Evolutionary conservation across 37 sponge, comb jelly and placozoan genomes (phyloP).

Genomic region (Bolinopsis microptera): DNA sequence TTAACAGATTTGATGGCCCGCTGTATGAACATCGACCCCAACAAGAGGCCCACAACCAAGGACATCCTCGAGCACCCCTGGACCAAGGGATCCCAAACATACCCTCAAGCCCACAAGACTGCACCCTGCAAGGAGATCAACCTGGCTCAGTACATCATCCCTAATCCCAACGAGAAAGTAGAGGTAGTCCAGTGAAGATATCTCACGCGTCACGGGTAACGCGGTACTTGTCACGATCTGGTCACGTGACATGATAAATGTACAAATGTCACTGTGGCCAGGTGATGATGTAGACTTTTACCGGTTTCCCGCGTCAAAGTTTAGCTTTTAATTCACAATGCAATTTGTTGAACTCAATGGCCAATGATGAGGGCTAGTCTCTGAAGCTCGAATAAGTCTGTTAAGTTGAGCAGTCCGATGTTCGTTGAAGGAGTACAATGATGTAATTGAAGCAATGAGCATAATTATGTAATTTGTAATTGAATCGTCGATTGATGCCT

Average conservation of each 20-base stretch:
- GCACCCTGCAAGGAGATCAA: slow-evolving; percentile 56
- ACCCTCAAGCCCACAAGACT: slow-evolving; percentile 14
- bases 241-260: background rate
- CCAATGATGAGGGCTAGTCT: background rate
- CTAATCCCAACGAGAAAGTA: background rate
- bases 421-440: too few species aligned
- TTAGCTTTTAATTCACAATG: background rate
- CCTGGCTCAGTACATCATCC: slow-evolving; percentile 52
- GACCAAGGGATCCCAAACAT: slow-evolving; percentile 26
- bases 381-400: background rate
- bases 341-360: background rate
- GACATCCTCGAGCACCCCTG: slow-evolving; percentile 62
- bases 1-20: slow-evolving; percentile 54
- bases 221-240: background rate
- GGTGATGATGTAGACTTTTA: background rate
- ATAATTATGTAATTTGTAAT: too few species aligned
- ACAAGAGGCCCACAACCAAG: slow-evolving; percentile 44
- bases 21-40: slow-evolving; percentile 43
- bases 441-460: too few species aligned
- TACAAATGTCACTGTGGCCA: too few species aligned
- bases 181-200: slow-evolving; percentile 63
- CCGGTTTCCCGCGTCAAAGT: background rate
- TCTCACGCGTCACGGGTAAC: background rate
- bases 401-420: too few species aligned
- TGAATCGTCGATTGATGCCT: background rate